Evolutionary conservation across 2,113 vertebrate species (phyloP).

Genomic region (Myanophis thanlyinensis): DNA sequence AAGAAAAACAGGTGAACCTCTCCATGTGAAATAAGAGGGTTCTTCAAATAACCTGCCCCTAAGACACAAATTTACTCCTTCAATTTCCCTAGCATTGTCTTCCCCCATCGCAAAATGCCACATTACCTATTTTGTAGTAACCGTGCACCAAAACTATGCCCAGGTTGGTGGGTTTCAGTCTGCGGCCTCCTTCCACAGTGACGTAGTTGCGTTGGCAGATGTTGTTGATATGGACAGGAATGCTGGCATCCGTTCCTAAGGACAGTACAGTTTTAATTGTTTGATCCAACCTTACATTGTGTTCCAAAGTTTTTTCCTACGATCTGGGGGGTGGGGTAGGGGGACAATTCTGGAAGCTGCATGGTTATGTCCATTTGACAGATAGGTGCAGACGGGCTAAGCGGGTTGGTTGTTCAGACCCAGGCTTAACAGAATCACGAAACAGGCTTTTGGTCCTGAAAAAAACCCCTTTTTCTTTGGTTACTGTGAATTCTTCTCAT

Average conservation of each 20-base stretch:
- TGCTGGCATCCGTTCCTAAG: conserved; percentile 95
- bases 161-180: conserved; percentile 92
- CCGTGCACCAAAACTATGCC: conserved; percentile 97
- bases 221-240: conserved; percentile 98
- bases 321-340: too few species aligned
- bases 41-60: background rate
- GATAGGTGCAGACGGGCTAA: background rate
- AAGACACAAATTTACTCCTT: background rate
- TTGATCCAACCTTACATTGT: background rate
- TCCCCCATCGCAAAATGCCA: background rate
- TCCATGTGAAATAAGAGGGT: background rate
- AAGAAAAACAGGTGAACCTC: background rate
- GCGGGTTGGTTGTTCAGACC: too few species aligned
- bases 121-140: conserved; percentile 94
- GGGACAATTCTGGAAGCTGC: background rate
- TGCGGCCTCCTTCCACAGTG: conserved; percentile 90
- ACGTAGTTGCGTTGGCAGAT: conserved; percentile 97
- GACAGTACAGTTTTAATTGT: background rate
- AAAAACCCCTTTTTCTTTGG: too few species aligned
- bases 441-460: too few species aligned
- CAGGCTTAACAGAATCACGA: too few species aligned
- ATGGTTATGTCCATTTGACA: background rate
- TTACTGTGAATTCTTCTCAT: too few species aligned
- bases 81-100: background rate
- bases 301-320: background rate